phyloP scores from a whole-genome alignment of 2,797 vertebrate genomes.

The Trachurus trachurus region DNA sequence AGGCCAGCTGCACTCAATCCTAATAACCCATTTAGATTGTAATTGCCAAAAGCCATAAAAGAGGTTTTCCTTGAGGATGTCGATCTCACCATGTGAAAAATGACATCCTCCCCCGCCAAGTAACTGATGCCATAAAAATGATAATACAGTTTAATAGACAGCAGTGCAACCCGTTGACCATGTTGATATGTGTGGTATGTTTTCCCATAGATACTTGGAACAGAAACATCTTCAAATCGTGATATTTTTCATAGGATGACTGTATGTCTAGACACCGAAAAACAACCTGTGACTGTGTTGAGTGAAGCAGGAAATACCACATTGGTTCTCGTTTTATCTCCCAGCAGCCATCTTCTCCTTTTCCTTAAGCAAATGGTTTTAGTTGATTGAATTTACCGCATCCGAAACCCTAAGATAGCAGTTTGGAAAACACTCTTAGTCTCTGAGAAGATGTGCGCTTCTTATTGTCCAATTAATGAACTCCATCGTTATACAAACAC shows the following conservation, averaged over 20 bases:
- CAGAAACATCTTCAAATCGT: not conserved
- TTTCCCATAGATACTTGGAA: not conserved
- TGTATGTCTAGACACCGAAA: no score
- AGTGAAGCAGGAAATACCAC: not conserved
- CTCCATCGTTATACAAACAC: not conserved
- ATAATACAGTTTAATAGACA: slow-evolving; percentile 43
- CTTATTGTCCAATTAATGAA: slow-evolving; percentile 3
- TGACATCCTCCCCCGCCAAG: slow-evolving; percentile 25
- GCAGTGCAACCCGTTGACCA: slow-evolving; percentile 12
- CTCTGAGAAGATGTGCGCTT: not conserved
- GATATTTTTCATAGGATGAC: no score
- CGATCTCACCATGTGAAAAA: slow-evolving; percentile 30
- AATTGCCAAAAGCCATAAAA: slow-evolving; percentile 61
- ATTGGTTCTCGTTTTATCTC: no score
- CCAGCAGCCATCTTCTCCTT: not conserved
- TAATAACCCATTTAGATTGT: slow-evolving; percentile 60
- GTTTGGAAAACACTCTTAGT: not conserved
- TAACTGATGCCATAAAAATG: slow-evolving; percentile 37
- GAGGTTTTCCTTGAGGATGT: slow-evolving; percentile 48
- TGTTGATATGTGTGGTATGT: slow-evolving; percentile 3
- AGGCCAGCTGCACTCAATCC: slow-evolving; percentile 39
- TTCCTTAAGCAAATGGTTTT: not conserved
- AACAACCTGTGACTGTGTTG: no score
- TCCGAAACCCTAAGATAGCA: not conserved
- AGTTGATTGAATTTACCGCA: not conserved